Percentiles rank a stretch among this genome's conserved stretches.
Conservation (phyloP, 2,113 vertebrate species). For the Illadopsis cleaveri region DNA sequence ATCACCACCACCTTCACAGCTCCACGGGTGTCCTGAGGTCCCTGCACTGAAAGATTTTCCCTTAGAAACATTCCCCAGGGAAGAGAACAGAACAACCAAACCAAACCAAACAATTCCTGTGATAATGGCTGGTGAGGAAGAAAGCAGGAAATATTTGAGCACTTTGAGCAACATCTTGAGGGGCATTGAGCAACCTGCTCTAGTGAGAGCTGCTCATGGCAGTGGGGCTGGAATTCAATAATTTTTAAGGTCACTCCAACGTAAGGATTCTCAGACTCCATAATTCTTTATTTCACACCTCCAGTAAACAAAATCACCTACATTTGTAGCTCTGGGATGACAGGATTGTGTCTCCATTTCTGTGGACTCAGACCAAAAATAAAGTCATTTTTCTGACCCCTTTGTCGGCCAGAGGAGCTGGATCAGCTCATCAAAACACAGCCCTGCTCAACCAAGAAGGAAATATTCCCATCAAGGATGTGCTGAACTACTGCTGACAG, state of each 20-base stretch:
- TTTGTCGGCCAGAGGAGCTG: background rate
- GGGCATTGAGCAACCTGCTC: background rate
- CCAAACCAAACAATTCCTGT: background rate
- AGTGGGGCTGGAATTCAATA: accelerated
- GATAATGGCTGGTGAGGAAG: accelerated
- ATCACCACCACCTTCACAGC: background rate
- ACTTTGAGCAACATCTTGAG: background rate
- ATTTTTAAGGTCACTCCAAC: background rate
- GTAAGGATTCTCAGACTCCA: background rate
- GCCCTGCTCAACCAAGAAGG: background rate
- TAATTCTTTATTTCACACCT: background rate
- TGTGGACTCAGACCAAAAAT: background rate
- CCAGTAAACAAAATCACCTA: background rate
- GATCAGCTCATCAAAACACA: background rate
- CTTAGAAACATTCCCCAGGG: background rate
- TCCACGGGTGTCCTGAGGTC: accelerated
- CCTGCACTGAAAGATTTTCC: background rate
- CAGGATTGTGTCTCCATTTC: background rate
- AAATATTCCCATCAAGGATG: background rate
- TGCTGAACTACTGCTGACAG: background rate
- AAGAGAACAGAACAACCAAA: background rate
- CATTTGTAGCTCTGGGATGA: background rate
- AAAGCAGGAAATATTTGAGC: background rate
- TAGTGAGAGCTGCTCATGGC: background rate
- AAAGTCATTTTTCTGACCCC: background rate